phyloP scores from a whole-genome alignment of 2,888 invertebrate genomes.

The Dicyrtoma fusca region DNA sequence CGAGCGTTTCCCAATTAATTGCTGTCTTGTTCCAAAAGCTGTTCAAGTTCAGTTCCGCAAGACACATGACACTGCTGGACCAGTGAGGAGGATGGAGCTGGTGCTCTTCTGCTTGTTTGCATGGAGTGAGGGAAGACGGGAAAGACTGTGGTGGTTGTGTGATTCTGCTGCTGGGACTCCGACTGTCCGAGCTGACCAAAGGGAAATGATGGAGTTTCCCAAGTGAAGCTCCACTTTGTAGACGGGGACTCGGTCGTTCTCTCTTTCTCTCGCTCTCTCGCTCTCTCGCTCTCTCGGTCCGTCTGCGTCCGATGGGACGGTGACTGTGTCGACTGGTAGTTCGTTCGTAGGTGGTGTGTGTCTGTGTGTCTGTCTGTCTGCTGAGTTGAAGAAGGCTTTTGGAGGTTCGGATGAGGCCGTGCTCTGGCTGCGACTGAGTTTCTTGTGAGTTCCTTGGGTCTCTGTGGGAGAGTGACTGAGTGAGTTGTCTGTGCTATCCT shows the following conservation, averaged over 20 bases:
- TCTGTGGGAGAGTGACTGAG: neutral
- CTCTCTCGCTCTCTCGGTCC: too few species aligned
- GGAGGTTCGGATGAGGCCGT: neutral
- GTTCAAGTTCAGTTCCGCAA: too few species aligned
- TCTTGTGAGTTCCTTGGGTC: neutral
- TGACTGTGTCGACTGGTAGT: too few species aligned
- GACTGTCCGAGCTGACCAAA: constrained; percentile 22
- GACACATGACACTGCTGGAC: too few species aligned
- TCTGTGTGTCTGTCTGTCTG: too few species aligned
- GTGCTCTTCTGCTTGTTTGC: neutral
- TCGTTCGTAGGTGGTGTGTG: too few species aligned
- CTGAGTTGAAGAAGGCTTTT: neutral
- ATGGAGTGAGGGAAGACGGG: too few species aligned
- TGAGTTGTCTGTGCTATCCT: neutral
- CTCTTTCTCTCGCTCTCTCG: neutral
- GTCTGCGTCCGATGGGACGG: too few species aligned
- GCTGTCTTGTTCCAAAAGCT: too few species aligned
- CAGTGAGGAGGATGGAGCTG: neutral
- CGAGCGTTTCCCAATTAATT: too few species aligned
- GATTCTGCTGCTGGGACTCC: neutral
- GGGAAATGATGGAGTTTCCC: constrained; percentile 13
- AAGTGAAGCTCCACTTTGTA: constrained; percentile 7
- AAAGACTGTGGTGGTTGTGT: neutral
- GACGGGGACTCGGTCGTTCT: neutral
- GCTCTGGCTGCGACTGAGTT: neutral